Evolutionary conservation across 2,797 vertebrate species (phyloP), one percentile per base, ranked within the genome.

Genomic region (Sebastolobus altivelis): DNA sequence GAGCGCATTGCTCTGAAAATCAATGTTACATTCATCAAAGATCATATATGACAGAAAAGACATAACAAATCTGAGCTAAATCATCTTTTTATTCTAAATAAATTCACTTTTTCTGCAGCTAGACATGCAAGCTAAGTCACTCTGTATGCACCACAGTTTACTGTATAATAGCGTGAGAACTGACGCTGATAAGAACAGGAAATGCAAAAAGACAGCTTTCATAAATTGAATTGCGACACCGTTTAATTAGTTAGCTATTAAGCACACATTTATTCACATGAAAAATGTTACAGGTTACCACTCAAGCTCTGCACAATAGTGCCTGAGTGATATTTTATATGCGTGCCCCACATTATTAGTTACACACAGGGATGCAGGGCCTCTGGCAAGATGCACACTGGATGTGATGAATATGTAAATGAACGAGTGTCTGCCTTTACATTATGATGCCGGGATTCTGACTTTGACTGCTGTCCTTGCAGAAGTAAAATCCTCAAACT

Each of bases 371-470:
- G 72, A 70, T 22, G 56, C 72, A 2, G 20, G 60, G 40, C 83
- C 77, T 83, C 66, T 65, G 81, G 82, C 83, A 72, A 79, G 52
- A 87, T 72, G 85, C 83, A 80, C 40, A 40, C 62, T 68, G 72
- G 40, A 84, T 73, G 73, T 75, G 80, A 76, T 77, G 67, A 85
- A 79, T 80, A 91, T 85, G 80, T 66, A 87, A 88, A 87, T 83
- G 55, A 68, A 49, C 2, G 43, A 25, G 65, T 76, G 72, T 38
- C 73, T 49, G 70, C 60, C 69, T 82, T 83, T 77, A 79, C 35
- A 62, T 77, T 49, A 40, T 43, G 37, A 73, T 58, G 2, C 66
- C 38, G 46, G 6, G 18, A 63, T 62, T 80, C 58, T 83, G 81
- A 87, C 78, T 86, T 85, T 82, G 68, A 70, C 74, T 79, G 58